Conservation (phyloP, 1,140 invertebrate genomes). For the Drosophila triauraria region DNA sequence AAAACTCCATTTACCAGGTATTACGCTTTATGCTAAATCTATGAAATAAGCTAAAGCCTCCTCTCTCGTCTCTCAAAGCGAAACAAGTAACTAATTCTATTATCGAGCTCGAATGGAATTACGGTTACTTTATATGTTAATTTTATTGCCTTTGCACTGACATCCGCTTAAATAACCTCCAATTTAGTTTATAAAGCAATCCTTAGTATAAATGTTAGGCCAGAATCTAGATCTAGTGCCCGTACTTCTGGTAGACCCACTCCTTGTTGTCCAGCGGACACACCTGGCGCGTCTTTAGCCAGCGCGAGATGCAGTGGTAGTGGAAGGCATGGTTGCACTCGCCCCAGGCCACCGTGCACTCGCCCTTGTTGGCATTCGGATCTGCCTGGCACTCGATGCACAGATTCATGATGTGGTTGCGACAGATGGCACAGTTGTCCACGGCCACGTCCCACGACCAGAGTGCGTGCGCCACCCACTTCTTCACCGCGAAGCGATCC, state of each 20-base stretch:
- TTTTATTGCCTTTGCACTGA: constrained; percentile 1
- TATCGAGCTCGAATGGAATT: constrained; percentile 1
- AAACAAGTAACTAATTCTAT: constrained; percentile 16
- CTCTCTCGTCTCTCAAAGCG: too few relatives aligned
- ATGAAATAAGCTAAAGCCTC: neutral
- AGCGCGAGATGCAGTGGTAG: constrained; percentile 99
- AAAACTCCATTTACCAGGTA: constrained; percentile 6
- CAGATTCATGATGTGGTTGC: constrained; percentile 99
- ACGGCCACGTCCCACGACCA: constrained; percentile 99
- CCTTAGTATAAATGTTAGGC: too few relatives aligned
- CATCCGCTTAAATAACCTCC: too few relatives aligned
- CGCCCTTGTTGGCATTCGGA: constrained; percentile 98
- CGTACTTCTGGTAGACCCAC: constrained; percentile 98
- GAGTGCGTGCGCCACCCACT: constrained; percentile 98
- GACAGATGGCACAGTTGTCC: constrained; percentile 99
- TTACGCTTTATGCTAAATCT: constrained; percentile 2
- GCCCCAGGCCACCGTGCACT: constrained; percentile 99
- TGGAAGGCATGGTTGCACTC: constrained; percentile 99
- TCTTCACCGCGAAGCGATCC: constrained; percentile 95
- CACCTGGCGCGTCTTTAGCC: constrained; percentile 99
- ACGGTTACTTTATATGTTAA: neutral
- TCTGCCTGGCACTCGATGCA: constrained; percentile 99
- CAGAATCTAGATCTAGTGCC: constrained; percentile 34
- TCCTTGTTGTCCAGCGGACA: constrained; percentile 99
- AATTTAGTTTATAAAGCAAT: too few relatives aligned